Evolutionary conservation across 2,797 vertebrate genomes (phyloP), one percentile per base, ranked within the genome.

Genomic region (Danio aesculapii): DNA sequence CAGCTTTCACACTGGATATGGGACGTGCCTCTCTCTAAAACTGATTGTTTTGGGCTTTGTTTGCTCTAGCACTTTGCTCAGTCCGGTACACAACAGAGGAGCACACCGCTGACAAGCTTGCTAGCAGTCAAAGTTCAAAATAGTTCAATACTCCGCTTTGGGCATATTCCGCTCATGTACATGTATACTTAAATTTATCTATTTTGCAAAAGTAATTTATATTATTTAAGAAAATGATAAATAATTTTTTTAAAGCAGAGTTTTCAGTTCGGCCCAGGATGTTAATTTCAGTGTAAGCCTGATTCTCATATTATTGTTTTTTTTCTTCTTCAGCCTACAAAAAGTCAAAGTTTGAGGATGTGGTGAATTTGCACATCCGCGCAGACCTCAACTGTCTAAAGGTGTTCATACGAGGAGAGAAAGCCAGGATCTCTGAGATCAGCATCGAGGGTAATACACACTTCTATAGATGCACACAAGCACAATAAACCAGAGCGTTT

Each of bases 351-450:
- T 94, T 93, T 89, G 95, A 97, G 75, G 97, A 97, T 86, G 91
- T 97, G 84, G 89, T 97, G n/a, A 96, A 95, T 87, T 91, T 98
- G 68, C 94, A 95, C 83, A 92, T 98, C 85, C 94, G 93, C 92
- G 96, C 96, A 0, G 96, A 98, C 87, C 92, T 99, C 72, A 95
- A 94, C 50, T 96, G 95, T 89, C 93, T 99, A 84, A 96, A 94
- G 88, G 90, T 99, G 85, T 99, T 97, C 90, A 97, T 99, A 84
- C 92, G 96, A 88, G 96, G 96, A 87, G 92, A 97, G 89, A 97
- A 94, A 78, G 92, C 87, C 11, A 95, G 92, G 83, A 97, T 99
- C 90, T 95, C 97, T 67, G 97, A 99, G 93, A 98, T 99, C 85
- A 93, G 94, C 72, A 96, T 99, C 64, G 95, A 99, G 96, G 98